These are phyloP conservation scores for Heliornis fulica DNA, from an alignment of 2,113 vertebrate genomes.

Conservation along the genomic window DNA sequence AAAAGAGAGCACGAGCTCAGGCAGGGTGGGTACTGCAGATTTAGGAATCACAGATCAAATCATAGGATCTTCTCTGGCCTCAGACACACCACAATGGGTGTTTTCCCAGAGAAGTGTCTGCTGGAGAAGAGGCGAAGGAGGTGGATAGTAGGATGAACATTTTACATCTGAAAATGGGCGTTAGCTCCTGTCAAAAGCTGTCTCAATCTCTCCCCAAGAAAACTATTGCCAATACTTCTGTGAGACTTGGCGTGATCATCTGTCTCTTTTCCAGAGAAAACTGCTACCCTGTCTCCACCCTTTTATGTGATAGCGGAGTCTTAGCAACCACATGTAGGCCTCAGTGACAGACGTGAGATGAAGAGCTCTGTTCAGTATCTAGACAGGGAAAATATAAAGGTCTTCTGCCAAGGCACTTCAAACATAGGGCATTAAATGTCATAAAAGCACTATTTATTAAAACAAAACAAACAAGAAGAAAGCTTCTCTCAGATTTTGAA, in stretches of 20 bases:
- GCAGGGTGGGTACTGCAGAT: background rate
- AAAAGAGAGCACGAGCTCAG: background rate
- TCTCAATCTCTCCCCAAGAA: conserved; percentile 10
- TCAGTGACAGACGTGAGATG: background rate
- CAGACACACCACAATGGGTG: background rate
- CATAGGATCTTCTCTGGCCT: background rate
- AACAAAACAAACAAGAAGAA: background rate
- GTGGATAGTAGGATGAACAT: background rate
- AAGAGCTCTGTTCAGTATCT: background rate
- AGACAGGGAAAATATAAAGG: background rate
- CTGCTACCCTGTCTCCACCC: conserved; percentile 49
- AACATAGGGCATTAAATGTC: background rate
- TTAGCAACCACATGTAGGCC: background rate
- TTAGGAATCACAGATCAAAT: background rate
- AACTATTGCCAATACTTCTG: conserved; percentile 28
- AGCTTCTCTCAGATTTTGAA: background rate
- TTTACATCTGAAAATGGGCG: conserved; percentile 40
- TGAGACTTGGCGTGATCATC: background rate
- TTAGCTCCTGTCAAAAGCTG: conserved; percentile 19
- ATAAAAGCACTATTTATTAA: background rate
- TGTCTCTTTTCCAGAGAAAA: conserved; percentile 41
- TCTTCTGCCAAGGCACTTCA: background rate
- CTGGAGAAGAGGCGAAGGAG: background rate
- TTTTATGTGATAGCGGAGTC: conserved; percentile 6
- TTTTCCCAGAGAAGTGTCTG: conserved; percentile 9